Conservation (phyloP, 2,888 invertebrate species). For the Lepidocyrtoides sp. region DNA sequence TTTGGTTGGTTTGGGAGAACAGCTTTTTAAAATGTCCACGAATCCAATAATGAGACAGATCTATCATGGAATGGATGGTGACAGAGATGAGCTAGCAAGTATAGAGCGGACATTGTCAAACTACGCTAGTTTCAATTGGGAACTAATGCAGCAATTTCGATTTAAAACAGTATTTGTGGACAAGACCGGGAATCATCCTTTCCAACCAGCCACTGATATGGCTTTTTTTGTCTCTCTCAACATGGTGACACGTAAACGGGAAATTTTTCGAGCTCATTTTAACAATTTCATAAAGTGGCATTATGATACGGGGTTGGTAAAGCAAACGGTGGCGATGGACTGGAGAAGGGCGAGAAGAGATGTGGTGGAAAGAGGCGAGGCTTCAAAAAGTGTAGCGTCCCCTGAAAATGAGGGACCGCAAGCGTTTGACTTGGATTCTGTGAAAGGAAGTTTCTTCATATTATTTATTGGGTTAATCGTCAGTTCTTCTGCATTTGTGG, state of each 20-base stretch:
- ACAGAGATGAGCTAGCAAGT: neutral
- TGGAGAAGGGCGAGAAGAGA: neutral
- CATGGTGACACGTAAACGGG: neutral
- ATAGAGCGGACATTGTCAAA: neutral
- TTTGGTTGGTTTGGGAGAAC: conserved; percentile 44
- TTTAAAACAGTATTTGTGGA: neutral
- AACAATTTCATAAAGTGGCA: neutral
- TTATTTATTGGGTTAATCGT: neutral
- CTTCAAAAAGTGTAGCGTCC: too few species aligned
- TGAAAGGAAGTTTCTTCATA: neutral
- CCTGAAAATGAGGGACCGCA: neutral
- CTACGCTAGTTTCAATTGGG: neutral
- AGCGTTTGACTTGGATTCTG: too few species aligned
- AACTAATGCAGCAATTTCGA: neutral
- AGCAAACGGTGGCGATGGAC: neutral
- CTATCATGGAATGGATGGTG: neutral
- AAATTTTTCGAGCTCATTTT: neutral
- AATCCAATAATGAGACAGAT: neutral
- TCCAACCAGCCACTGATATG: neutral
- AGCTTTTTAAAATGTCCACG: conserved; percentile 33
- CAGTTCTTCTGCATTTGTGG: neutral
- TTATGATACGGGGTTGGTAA: neutral
- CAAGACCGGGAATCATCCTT: neutral
- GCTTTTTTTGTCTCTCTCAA: neutral
- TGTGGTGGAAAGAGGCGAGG: neutral